A percentile compares a stretch with the other conserved stretches of the same genome.
Evolutionary conservation across 2,888 invertebrate genomes (phyloP).

Genomic region (Tinea pellionella): DNA sequence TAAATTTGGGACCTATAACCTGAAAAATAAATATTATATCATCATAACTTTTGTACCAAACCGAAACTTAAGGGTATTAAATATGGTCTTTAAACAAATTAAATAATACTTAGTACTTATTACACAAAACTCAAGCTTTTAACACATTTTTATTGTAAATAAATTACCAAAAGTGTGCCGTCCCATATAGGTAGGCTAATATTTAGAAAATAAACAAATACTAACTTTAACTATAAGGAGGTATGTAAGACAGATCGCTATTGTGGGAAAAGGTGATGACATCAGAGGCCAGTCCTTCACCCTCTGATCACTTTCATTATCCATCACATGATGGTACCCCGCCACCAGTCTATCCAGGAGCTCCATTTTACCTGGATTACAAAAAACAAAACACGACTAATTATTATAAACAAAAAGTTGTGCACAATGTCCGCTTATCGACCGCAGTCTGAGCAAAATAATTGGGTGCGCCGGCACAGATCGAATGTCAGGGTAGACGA

Average conservation of each 20-base stretch:
- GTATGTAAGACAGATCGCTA: conserved; percentile 80
- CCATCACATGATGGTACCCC: conserved; percentile 82
- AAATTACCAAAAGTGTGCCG: no score
- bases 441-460: not conserved
- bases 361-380: conserved; percentile 64
- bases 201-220: not conserved
- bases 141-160: no score
- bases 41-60: not conserved
- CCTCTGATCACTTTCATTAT: conserved; percentile 85
- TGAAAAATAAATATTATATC: conserved; percentile 27
- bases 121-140: no score
- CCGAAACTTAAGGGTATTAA: no score
- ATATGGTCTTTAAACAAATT: not conserved
- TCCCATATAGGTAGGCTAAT: no score
- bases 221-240: conserved; percentile 78
- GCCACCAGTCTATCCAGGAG: conserved; percentile 69
- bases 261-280: conserved; percentile 83
- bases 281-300: conserved; percentile 85
- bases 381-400: conserved; percentile 34
- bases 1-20: conserved; percentile 81
- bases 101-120: not conserved
- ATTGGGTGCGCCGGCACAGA: conserved; percentile 13
- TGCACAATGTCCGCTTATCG: not conserved
- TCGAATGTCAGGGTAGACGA: conserved; percentile 51
- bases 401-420: not conserved